Percentiles rank a stretch among this genome's conserved stretches.
Evolutionary conservation across 2,797 vertebrate genomes (phyloP).

Genomic region (Phalanger gymnotis): DNA sequence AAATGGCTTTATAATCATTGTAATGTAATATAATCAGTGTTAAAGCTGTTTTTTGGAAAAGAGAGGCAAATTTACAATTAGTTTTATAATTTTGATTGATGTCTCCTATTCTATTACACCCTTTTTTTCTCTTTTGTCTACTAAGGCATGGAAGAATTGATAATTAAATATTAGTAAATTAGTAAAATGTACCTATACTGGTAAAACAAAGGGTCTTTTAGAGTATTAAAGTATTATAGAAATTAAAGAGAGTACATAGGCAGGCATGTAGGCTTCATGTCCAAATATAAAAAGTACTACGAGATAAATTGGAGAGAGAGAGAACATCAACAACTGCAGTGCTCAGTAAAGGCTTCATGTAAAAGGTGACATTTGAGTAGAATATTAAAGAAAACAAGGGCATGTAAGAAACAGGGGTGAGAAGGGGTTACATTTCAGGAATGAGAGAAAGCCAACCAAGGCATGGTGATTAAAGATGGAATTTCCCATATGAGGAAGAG

Average conservation of each 20-base stretch:
- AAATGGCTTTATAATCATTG: too few species aligned
- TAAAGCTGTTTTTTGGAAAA: too few species aligned
- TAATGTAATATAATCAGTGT: too few species aligned
- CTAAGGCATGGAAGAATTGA: too few species aligned
- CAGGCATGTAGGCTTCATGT: background rate
- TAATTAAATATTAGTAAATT: too few species aligned
- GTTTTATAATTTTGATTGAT: too few species aligned
- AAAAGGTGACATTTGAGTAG: background rate
- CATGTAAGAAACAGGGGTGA: background rate
- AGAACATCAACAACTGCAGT: fast-evolving
- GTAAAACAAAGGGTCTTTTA: background rate
- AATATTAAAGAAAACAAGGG: background rate
- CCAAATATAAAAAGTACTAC: background rate
- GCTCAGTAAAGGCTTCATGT: background rate
- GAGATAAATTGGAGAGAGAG: background rate
- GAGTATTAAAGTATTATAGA: background rate
- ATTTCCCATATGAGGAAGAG: background rate
- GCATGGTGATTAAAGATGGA: background rate
- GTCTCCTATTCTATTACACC: too few species aligned
- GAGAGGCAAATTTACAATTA: too few species aligned
- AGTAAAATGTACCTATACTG: too few species aligned
- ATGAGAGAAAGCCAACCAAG: background rate
- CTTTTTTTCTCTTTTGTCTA: too few species aligned
- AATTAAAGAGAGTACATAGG: background rate
- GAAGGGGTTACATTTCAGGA: background rate